Evolutionary conservation across 2,888 invertebrate genomes (phyloP), one percentile per base, ranked within the genome.

Genomic region (Cephus pygmeus): DNA sequence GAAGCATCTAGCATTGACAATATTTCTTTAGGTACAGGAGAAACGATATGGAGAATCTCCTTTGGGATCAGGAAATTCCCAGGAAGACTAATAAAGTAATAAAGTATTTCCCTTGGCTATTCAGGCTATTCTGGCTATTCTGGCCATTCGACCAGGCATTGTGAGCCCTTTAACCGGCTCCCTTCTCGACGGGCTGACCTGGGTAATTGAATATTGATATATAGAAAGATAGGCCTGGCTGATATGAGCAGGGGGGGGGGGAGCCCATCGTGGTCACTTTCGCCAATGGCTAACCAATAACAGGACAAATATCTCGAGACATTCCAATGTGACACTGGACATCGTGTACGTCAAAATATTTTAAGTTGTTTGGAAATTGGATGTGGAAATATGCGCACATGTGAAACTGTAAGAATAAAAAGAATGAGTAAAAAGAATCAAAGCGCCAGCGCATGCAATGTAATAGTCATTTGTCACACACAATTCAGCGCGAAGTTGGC

Each of bases 131-230:
- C 36, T 36, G 36, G 36, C 40, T 6, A 40, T 40, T 56, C 56
- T 56, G 56, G 56, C 56, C 56, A 56, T 56, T 82, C 83, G 80
- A 81, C 78, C 76, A 77, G 79, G 80, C 80, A 82, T 80, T 84
- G 82, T 82, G 79, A 79, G 83, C 81, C 84, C 56, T 80, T 81
- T 83, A 80, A 83, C 85, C 83, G 84, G 82, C 83, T 84, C 82
- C 56, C 56, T 56, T 81, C 81, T 79, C 78, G 82, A 80, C 80
- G 56, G 56, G 56, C 56, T 56, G 56, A 56, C 56, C 56, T 23
- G 56, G 56, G 85, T 88, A 89, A 89, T 89, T 89, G 88, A 89
- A 88, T 88, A 87, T 87, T 87, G 88, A 86, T 88, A 87, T 87
- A 87, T 85, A 83, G 83, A 79, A 84, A 83, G 85, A 86, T 84